These are phyloP conservation scores for Pavo muticus DNA, from an alignment of 2,113 vertebrate genomes.

Conservation along the genomic window DNA sequence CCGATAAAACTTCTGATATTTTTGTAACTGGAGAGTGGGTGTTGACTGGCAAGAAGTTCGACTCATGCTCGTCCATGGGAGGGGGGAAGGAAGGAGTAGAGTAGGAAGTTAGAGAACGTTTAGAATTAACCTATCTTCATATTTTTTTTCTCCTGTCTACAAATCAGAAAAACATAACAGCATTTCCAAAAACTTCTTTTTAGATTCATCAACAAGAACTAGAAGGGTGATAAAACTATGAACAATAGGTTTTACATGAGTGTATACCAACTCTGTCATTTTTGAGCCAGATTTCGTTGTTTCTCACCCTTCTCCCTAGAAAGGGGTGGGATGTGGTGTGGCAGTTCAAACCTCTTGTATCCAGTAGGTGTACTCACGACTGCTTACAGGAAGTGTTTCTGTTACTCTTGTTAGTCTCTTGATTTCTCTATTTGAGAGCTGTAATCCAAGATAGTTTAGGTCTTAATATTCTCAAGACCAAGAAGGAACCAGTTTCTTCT, in stretches of 20 bases:
- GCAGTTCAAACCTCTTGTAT: background rate
- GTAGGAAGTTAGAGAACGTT: conserved; percentile 10
- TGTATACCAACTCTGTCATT: background rate
- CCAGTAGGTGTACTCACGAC: background rate
- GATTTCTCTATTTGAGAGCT: background rate
- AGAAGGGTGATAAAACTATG: too few species aligned
- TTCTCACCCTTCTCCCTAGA: background rate
- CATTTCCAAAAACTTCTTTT: background rate
- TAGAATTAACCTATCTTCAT: conserved; percentile 15
- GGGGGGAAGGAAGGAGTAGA: background rate
- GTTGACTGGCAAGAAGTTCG: conserved; percentile 64
- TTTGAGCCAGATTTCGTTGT: background rate
- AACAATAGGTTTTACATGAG: background rate
- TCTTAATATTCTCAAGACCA: background rate
- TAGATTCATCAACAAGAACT: background rate
- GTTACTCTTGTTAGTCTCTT: background rate
- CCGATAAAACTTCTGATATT: conserved; percentile 53
- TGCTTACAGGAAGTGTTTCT: background rate
- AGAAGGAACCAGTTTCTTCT: background rate
- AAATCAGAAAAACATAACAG: background rate
- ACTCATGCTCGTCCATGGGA: conserved; percentile 49
- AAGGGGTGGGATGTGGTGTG: background rate
- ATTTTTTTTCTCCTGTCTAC: background rate
- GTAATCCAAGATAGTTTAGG: background rate
- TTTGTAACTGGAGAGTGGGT: conserved; percentile 57